These are phyloP conservation scores for Daphoenositta chrysoptera DNA, from an alignment of 2,113 vertebrate species.

Conservation along the genomic window DNA sequence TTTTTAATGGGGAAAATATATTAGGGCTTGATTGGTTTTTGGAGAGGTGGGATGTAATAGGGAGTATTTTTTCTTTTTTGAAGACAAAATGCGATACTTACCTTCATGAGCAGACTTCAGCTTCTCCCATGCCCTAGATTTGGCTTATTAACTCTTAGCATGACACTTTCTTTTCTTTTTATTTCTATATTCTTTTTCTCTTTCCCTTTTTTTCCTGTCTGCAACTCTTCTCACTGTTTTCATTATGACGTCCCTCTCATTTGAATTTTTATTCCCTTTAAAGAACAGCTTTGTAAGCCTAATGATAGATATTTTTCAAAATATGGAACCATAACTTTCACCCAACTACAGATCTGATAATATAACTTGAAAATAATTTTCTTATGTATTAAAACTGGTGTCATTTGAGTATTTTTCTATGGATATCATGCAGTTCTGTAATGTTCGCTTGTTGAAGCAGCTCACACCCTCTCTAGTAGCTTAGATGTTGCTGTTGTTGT, in stretches of 20 bases:
- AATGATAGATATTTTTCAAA: not conserved
- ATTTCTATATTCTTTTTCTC: not conserved
- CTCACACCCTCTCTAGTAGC: not conserved
- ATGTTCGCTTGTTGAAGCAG: not conserved
- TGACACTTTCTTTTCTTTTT: not conserved
- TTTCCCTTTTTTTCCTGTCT: not conserved
- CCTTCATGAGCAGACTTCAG: not conserved
- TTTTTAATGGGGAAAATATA: not conserved
- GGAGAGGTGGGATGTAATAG: not conserved
- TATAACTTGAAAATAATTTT: not conserved
- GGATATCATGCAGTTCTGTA: not conserved
- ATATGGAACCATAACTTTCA: not conserved
- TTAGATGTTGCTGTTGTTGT: not conserved
- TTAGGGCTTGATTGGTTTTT: not conserved
- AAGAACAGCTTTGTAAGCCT: not conserved
- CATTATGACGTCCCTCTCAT: not conserved
- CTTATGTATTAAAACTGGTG: not conserved
- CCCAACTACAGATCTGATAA: not conserved
- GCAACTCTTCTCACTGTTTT: not conserved
- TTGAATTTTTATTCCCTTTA: not conserved
- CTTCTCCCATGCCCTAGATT: not conserved
- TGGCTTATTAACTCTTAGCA: not conserved
- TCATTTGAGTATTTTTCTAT: not conserved
- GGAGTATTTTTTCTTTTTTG: not conserved
- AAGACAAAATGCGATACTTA: not conserved